Conservation (phyloP, 92 coral and sea anemone genomes). For the Porites rus region DNA sequence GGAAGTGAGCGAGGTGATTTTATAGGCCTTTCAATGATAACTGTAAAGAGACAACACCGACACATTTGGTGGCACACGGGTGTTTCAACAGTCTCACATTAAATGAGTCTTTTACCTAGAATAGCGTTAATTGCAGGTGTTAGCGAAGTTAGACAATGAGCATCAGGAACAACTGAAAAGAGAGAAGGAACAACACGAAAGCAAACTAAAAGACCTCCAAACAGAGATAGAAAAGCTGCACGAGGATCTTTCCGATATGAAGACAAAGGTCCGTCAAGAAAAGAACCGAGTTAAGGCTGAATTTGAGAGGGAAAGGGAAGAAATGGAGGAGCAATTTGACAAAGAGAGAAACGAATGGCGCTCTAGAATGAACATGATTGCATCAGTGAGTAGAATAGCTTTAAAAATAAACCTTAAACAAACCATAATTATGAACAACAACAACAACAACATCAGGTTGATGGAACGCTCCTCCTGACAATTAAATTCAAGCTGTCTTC, state of each 20-base stretch:
- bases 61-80: neutral
- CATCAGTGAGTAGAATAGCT: neutral
- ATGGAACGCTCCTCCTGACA: no score
- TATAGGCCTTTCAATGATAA: no score
- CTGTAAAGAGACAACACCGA: no score
- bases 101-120: neutral
- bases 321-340: conserved; percentile 77
- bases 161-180: conserved; percentile 70
- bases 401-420: neutral
- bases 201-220: conserved; percentile 62
- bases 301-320: conserved; percentile 85
- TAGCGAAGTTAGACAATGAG: conserved; percentile 70
- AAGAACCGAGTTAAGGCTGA: conserved; percentile 67
- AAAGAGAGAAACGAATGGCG: conserved; percentile 85
- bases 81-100: neutral
- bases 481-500: no score
- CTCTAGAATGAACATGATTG: conserved; percentile 40
- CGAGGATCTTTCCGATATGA: conserved; percentile 65
- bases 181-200: conserved; percentile 73
- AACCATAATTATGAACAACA: no score
- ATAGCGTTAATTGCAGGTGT: conserved; percentile 11
- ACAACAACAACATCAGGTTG: no score
- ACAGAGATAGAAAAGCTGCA: conserved; percentile 70
- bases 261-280: conserved; percentile 78
- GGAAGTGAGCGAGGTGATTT: no score